A percentile compares a stretch with the other conserved stretches of the same genome.
These are phyloP conservation scores for Mallotus villosus DNA, from an alignment of 2,797 vertebrate genomes.

Conservation along the genomic window DNA sequence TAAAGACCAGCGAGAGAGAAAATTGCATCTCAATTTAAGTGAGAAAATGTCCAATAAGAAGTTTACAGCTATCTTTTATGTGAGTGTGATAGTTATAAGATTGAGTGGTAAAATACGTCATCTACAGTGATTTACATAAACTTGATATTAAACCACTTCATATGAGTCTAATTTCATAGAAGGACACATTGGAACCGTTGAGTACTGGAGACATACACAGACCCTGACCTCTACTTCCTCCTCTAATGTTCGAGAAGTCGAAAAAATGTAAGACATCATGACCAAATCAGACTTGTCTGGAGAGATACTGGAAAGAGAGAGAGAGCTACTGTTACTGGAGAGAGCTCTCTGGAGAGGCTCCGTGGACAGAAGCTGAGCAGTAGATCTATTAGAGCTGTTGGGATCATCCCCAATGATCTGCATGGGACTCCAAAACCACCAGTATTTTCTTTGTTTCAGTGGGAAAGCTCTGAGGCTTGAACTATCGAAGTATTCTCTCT, in stretches of 20 bases:
- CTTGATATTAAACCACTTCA: conserved; percentile 17
- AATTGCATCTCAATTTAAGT: conserved; percentile 34
- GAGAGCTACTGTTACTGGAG: not conserved
- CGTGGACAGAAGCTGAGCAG: not conserved
- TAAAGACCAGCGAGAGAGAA: conserved; percentile 23
- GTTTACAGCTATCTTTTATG: conserved; percentile 30
- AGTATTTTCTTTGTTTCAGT: not conserved
- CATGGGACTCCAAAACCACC: not conserved
- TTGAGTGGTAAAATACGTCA: conserved; percentile 22
- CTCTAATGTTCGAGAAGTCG: not conserved
- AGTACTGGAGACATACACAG: not conserved
- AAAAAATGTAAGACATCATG: not conserved
- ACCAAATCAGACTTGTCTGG: no score
- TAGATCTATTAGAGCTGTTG: not conserved
- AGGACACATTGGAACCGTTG: conserved; percentile 18
- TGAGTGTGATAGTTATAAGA: conserved; percentile 27
- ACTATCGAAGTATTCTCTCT: not conserved
- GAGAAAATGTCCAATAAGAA: conserved; percentile 32
- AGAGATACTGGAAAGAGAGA: no score
- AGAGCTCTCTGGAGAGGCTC: not conserved
- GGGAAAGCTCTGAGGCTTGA: not conserved
- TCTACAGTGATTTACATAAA: conserved; percentile 29
- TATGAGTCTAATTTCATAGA: not conserved
- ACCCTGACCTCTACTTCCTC: not conserved
- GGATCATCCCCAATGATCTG: not conserved